Evolutionary conservation across 2,797 vertebrate genomes (phyloP).

Genomic region (Urophycis tenuis): DNA sequence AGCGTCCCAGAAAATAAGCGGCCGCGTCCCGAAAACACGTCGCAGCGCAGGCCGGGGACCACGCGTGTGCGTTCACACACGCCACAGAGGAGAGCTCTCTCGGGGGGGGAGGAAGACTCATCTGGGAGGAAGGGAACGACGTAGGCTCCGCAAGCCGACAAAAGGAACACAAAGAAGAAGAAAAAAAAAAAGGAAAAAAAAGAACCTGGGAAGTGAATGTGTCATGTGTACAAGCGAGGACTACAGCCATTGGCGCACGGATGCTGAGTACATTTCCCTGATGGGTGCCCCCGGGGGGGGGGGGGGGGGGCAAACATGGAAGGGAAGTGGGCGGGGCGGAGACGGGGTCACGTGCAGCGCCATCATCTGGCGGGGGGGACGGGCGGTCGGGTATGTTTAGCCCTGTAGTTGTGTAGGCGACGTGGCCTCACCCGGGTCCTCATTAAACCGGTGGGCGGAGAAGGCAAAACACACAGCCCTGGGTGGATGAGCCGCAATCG

Average conservation of each 20-base stretch:
- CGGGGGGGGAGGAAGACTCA: not conserved
- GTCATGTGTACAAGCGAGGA: not conserved
- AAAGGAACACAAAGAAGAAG: not conserved
- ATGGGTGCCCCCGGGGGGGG: slow-evolving; percentile 10
- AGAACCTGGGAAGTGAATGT: not conserved
- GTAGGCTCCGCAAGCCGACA: not conserved
- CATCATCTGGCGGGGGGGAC: too few relatives aligned
- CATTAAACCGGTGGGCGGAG: not conserved
- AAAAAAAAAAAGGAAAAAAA: not conserved
- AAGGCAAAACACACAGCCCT: not conserved
- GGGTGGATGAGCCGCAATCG: not conserved
- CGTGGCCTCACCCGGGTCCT: slow-evolving; percentile 22
- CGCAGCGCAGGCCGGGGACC: too few relatives aligned
- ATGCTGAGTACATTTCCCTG: slow-evolving; percentile 24
- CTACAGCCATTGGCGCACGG: not conserved
- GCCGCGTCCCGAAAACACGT: not conserved
- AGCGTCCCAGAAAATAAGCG: not conserved
- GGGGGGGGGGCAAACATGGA: too few relatives aligned
- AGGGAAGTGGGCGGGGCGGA: slow-evolving; percentile 1
- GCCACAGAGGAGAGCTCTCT: too few relatives aligned
- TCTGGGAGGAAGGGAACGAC: not conserved
- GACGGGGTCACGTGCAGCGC: not conserved
- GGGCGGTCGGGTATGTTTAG: slow-evolving; percentile 31
- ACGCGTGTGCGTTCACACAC: too few relatives aligned
- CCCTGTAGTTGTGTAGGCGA: slow-evolving; percentile 28